Evolutionary conservation across 2,888 invertebrate genomes (phyloP).

Genomic region (Pseudolycoriella hygida): DNA sequence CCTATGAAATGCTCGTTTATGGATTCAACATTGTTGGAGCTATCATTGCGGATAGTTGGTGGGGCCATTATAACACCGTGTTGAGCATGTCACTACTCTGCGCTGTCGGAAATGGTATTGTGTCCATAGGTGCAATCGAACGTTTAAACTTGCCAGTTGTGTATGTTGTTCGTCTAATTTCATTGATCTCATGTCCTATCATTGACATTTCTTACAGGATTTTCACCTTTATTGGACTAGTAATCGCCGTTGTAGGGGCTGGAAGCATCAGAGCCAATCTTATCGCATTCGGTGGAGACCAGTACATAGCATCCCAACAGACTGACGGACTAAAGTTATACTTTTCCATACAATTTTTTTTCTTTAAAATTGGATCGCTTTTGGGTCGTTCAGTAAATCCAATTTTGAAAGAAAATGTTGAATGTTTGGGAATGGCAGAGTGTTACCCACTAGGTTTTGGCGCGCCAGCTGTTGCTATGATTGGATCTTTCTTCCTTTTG

Average conservation of each 20-base stretch:
- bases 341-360: conserved; percentile 88
- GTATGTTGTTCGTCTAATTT: no score
- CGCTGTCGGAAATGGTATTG: conserved; percentile 56
- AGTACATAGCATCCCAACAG: conserved; percentile 69
- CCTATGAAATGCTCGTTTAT: conserved; percentile 78
- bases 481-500: conserved; percentile 46
- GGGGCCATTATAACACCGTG: conserved; percentile 80
- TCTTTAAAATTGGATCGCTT: conserved; percentile 81
- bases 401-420: conserved; percentile 58
- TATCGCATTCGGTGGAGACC: conserved; percentile 89
- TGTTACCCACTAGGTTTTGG: conserved; percentile 81
- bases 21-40: conserved; percentile 86
- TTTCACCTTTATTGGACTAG: conserved; percentile 33
- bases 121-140: conserved; percentile 47
- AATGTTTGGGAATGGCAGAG: conserved; percentile 55
- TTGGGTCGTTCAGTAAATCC: conserved; percentile 81
- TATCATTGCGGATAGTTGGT: conserved; percentile 78
- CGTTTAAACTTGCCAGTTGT: no score
- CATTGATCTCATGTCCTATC: conserved; percentile 20
- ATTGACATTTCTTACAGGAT: background rate
- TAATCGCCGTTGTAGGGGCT: conserved; percentile 73
- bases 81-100: conserved; percentile 78
- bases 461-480: conserved; percentile 74
- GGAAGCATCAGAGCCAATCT: conserved; percentile 96
- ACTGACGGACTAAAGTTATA: conserved; percentile 63